A percentile compares a stretch with the other conserved stretches of the same genome.
Conservation (phyloP, 2,888 invertebrate species). For the Siphlonurus alternatus region DNA sequence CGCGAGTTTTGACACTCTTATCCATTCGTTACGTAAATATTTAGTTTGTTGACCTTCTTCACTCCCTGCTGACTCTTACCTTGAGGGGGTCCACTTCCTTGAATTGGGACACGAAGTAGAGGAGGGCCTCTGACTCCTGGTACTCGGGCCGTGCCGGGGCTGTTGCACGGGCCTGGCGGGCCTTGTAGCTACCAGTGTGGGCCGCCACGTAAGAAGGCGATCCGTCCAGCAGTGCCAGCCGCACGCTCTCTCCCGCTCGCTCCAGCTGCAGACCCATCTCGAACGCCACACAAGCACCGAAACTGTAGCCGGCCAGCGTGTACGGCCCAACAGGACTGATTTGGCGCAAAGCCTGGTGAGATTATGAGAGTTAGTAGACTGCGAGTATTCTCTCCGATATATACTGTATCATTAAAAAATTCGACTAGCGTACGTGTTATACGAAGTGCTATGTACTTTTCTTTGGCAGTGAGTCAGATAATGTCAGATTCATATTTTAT, state of each 20-base stretch:
- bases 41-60: too few species aligned
- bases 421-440: too few species aligned
- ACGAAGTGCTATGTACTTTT: too few species aligned
- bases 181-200: slow-evolving; percentile 50
- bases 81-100: slow-evolving; percentile 55
- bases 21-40: too few species aligned
- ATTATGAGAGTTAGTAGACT: slow-evolving; percentile 7
- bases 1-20: too few species aligned
- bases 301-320: slow-evolving; percentile 85
- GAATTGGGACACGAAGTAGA: slow-evolving; percentile 68
- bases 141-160: slow-evolving; percentile 30
- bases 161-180: slow-evolving; percentile 27
- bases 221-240: slow-evolving; percentile 75
- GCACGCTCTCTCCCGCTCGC: slow-evolving; percentile 33
- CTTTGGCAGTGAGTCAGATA: too few species aligned
- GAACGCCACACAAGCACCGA: slow-evolving; percentile 85
- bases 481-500: too few species aligned
- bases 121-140: slow-evolving; percentile 43
- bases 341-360: slow-evolving; percentile 45
- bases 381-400: too few species aligned
- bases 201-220: slow-evolving; percentile 66
- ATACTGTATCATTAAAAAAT: too few species aligned
- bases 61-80: too few species aligned
- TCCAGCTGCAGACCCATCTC: slow-evolving; percentile 86
- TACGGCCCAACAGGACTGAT: slow-evolving; percentile 72